phyloP scores from a whole-genome alignment of 92 coral and sea anemone species.

The Muricea muricata region DNA sequence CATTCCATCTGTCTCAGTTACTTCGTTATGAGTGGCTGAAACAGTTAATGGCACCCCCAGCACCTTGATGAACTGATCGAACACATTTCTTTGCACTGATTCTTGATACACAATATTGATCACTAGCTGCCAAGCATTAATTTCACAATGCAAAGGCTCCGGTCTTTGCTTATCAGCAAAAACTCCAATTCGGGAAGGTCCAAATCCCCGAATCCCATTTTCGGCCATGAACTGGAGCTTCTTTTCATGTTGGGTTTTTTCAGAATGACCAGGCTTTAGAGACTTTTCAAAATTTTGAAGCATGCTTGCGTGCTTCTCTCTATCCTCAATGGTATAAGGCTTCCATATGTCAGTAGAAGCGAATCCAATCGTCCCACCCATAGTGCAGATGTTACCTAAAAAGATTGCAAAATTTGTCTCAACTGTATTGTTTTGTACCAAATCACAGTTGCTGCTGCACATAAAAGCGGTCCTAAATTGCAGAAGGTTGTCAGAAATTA shows the following conservation, averaged over 20 bases:
- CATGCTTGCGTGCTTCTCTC: conserved; percentile 35
- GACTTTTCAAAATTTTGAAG: conserved; percentile 17
- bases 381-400: conserved; percentile 56
- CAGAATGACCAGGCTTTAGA: background rate
- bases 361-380: conserved; percentile 55
- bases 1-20: background rate
- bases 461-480: background rate
- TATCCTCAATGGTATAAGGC: conserved; percentile 39
- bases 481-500: no score
- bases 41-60: background rate
- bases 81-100: conserved; percentile 42
- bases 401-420: background rate
- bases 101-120: conserved; percentile 47
- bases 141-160: conserved; percentile 70
- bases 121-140: conserved; percentile 65
- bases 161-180: conserved; percentile 67
- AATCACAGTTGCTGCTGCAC: no score
- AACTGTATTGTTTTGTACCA: no score
- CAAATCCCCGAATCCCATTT: conserved; percentile 68
- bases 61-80: conserved; percentile 21
- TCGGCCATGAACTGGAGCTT: conserved; percentile 68
- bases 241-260: conserved; percentile 52
- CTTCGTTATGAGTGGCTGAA: background rate
- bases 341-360: conserved; percentile 50
- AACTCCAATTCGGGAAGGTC: conserved; percentile 61